Conservation (phyloP, 2,797 vertebrate genomes). For the Rhabdophis nuchalis region DNA sequence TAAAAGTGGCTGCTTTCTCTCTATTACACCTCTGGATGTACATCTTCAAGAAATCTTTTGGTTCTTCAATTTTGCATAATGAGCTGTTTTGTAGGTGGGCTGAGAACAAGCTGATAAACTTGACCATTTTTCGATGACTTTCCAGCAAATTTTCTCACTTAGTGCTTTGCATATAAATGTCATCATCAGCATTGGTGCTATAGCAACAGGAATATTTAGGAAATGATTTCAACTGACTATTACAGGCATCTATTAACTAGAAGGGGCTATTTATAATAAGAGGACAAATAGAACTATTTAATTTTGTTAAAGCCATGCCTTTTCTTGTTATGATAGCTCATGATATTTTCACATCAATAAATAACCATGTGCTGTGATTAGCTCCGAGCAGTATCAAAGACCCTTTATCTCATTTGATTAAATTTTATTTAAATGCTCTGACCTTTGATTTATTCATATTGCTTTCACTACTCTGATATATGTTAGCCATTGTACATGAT, state of each 20-base stretch:
- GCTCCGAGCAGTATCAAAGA: neutral
- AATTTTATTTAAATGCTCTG: neutral
- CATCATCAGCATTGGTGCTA: slow-evolving; percentile 64
- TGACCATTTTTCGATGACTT: slow-evolving; percentile 58
- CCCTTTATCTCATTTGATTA: slow-evolving; percentile 28
- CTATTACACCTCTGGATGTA: slow-evolving; percentile 16
- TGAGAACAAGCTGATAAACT: slow-evolving; percentile 56
- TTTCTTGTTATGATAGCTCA: slow-evolving; percentile 23
- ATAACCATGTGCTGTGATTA: slow-evolving; percentile 23
- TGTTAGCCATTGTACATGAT: neutral
- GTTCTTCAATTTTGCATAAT: slow-evolving; percentile 39
- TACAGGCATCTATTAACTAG: slow-evolving; percentile 45
- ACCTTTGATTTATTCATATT: slow-evolving; percentile 13
- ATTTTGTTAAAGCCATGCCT: slow-evolving; percentile 32
- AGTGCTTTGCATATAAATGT: slow-evolving; percentile 65
- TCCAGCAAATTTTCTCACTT: slow-evolving; percentile 56
- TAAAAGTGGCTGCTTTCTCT: neutral
- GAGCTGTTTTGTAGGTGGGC: slow-evolving; percentile 47
- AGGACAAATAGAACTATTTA: slow-evolving; percentile 35
- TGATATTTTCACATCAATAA: slow-evolving; percentile 34
- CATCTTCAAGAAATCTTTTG: slow-evolving; percentile 33
- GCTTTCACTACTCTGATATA: slow-evolving; percentile 8
- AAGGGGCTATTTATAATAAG: slow-evolving; percentile 43
- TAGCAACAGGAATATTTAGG: slow-evolving; percentile 72
- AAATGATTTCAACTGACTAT: slow-evolving; percentile 66